Conservation (phyloP, 2,113 vertebrate genomes). For the Osmerus mordax region DNA sequence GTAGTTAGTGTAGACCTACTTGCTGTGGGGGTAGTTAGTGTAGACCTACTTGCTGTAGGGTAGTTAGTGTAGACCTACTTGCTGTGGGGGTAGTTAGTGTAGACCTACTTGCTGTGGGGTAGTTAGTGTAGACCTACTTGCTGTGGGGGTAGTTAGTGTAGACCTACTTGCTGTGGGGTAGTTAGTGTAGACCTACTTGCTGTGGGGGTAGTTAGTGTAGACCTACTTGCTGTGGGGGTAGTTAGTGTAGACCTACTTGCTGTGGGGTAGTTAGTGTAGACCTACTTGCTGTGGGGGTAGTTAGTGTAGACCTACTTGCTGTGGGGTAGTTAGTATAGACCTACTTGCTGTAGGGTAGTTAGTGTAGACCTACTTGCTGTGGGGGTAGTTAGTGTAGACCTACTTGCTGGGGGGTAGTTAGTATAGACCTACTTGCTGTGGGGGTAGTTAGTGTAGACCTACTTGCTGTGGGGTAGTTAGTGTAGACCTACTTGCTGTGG, state of each 20-base stretch:
- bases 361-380: too few relatives aligned
- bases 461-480: background rate
- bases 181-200: background rate
- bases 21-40: conserved; percentile 54
- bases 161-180: conserved; percentile 74
- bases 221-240: conserved; percentile 39
- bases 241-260: background rate
- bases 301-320: too few relatives aligned
- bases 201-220: conserved; percentile 13
- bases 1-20: conserved; percentile 35
- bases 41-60: conserved; percentile 70
- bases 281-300: conserved; percentile 49
- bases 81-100: conserved; percentile 60
- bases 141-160: conserved; percentile 54
- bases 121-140: too few relatives aligned
- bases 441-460: too few relatives aligned
- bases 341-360: conserved; percentile 51
- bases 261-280: background rate
- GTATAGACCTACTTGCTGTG: conserved; percentile 17
- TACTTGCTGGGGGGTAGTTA: conserved; percentile 32
- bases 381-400: background rate
- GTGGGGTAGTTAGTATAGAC: background rate
- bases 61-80: conserved; percentile 34
- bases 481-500: conserved; percentile 40
- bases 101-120: conserved; percentile 53